Evolutionary conservation across 2,113 vertebrate genomes (phyloP).

Genomic region (Sus scrofa): T2T-Sscrofa CM000823.6:25948001-25948500

Average conservation of each 20-base stretch:
- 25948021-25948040: background rate
- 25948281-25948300: background rate
- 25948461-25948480: background rate
- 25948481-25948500: conserved; percentile 23
- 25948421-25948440: conserved; percentile 51
- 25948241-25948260: conserved; percentile 4
- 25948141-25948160: conserved; percentile 76
- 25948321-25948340: background rate
- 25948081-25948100: background rate
- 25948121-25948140: conserved; percentile 27
- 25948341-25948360: background rate
- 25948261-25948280: background rate
- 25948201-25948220: conserved; percentile 17
- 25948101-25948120: conserved; percentile 62
- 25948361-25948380: background rate
- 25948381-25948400: background rate
- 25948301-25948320: background rate
- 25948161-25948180: conserved; percentile 80
- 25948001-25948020: background rate
- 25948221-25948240: conserved; percentile 22
- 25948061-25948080: background rate
- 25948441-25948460: background rate
- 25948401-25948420: conserved; percentile 15
- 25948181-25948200: conserved; percentile 72
- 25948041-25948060: background rate